Evolutionary conservation across 2,797 vertebrate species (phyloP), one percentile per base, ranked within the genome.

Genomic region (Cottoperca gobio): DNA sequence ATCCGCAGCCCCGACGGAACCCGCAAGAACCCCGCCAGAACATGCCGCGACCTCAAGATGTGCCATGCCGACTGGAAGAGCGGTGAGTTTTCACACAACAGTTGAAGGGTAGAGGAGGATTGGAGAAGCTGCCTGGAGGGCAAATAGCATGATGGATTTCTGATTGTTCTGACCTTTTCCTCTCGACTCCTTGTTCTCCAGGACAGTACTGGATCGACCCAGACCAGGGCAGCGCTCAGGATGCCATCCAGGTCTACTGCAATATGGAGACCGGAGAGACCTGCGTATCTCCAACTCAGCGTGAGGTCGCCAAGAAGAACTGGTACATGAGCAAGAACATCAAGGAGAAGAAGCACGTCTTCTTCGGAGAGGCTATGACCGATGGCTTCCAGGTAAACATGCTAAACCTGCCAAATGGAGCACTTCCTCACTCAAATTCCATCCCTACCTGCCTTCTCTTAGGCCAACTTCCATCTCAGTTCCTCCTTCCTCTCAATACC

Each of bases 51-150:
- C 96, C 97, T 99, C 72, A 99, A 97, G 95, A 99, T 99, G 98
- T 99, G 98, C 96, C 97, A 99, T 73, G 95, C 97, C 0, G 97
- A 99, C 92, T 99, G 98, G 98, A 97, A 98, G 97, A 99, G 97
- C 80, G 98, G 98, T 99, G 77, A 35, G 65, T 67, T 8, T 8
- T 7, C 31, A n/a, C n/a, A n/a, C n/a, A n/a, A 35, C 8, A 26
- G 17, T 59, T 39, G 37, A 42, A 42, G 21, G 24, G 11, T 58
- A 24, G 14, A 58, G 54, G 35, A 39, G 9, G 23, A 37, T 48
- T 45, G 7, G 12, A 42, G 14, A 17, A 28, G 63, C 35, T 46
- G 24, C 35, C n/a, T n/a, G n/a, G n/a, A n/a, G n/a, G n/a, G n/a
- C n/a, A 39, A 16, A 33, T 7, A 33, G 6, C 21, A 17, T 45